Percentiles rank a stretch among this genome's conserved stretches.
phyloP scores from a whole-genome alignment of 2,797 vertebrate species.

The Myripristis murdjan region DNA sequence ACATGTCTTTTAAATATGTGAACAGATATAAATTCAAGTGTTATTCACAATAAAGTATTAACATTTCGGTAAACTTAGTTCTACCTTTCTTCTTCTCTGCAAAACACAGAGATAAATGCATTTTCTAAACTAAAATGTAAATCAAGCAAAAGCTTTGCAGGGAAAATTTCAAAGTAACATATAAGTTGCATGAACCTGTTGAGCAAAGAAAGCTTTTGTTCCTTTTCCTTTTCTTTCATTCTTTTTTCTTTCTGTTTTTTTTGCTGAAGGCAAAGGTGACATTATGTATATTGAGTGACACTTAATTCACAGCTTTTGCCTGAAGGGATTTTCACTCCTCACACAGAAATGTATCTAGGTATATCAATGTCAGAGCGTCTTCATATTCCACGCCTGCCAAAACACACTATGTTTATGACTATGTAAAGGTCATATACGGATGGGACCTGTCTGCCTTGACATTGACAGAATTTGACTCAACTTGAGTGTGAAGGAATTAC shows the following conservation, averaged over 20 bases:
- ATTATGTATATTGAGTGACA: not conserved
- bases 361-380: not conserved
- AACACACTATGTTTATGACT: not conserved
- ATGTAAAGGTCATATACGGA: not conserved
- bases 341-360: not conserved
- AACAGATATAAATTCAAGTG: not conserved
- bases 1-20: conserved; percentile 10
- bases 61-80: not conserved
- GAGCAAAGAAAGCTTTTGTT: too few species aligned
- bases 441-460: not conserved
- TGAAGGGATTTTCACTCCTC: conserved; percentile 1
- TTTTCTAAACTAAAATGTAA: not conserved
- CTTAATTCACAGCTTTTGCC: not conserved
- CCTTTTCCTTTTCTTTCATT: too few species aligned
- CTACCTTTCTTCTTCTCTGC: not conserved
- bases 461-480: not conserved
- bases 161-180: not conserved
- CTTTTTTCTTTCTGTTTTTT: conserved; percentile 4
- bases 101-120: too few species aligned
- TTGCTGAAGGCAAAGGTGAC: too few species aligned
- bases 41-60: conserved; percentile 37
- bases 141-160: not conserved
- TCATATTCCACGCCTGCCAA: not conserved
- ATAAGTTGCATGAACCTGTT: conserved; percentile 4
- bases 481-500: not conserved